Evolutionary conservation across 2,113 vertebrate genomes (phyloP).

Genomic region (Corythornis madagascariensis): DNA sequence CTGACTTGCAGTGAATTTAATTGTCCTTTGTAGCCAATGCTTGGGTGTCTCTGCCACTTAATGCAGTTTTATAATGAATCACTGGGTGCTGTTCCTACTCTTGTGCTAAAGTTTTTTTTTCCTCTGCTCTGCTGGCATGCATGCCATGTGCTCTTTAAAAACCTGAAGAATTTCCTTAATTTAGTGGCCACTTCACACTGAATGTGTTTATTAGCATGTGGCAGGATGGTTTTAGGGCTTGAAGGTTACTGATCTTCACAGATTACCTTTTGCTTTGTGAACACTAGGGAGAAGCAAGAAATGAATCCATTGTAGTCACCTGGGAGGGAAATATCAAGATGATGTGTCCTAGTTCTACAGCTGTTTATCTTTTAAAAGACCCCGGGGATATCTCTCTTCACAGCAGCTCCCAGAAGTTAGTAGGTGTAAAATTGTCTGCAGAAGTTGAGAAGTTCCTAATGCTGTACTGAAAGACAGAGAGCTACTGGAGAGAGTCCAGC

Average conservation of each 20-base stretch:
- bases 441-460: background rate
- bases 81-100: background rate
- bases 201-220: fast-evolving
- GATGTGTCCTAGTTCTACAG: background rate
- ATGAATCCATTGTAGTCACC: background rate
- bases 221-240: background rate
- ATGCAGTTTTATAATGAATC: background rate
- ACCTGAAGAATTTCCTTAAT: background rate
- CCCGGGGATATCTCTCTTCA: background rate
- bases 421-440: background rate
- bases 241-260: background rate
- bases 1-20: background rate
- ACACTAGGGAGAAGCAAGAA: background rate
- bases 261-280: background rate
- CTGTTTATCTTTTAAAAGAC: background rate
- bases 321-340: background rate
- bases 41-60: background rate
- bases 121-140: background rate
- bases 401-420: background rate
- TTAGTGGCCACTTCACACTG: background rate
- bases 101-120: background rate
- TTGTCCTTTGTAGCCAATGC: background rate
- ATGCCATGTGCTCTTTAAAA: background rate
- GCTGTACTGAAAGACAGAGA: background rate
- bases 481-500: no score